Conservation (phyloP, 2,888 invertebrate species). For the Phyto melanocephala region DNA sequence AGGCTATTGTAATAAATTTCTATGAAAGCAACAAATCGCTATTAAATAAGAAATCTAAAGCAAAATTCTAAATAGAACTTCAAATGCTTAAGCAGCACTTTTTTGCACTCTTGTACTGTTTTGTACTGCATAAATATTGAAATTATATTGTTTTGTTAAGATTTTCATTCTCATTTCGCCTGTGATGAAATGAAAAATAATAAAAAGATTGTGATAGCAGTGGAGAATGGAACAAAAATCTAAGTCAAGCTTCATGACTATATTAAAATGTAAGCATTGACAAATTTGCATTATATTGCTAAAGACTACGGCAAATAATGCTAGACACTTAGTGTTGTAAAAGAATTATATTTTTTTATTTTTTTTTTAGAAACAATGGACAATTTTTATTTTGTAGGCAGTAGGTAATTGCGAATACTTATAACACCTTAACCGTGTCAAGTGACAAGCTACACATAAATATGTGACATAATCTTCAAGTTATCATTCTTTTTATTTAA, state of each 20-base stretch:
- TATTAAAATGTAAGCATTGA: background rate
- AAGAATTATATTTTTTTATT: too few relatives aligned
- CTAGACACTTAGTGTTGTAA: background rate
- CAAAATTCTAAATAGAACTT: constrained; percentile 2
- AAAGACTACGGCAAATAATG: background rate
- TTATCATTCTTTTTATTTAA: too few relatives aligned
- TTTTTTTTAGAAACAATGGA: too few relatives aligned
- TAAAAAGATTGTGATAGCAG: background rate
- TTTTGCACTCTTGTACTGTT: background rate
- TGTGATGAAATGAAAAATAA: constrained; percentile 6
- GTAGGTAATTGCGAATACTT: too few relatives aligned
- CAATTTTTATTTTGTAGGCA: too few relatives aligned
- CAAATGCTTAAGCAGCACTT: constrained; percentile 31
- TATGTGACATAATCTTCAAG: too few relatives aligned
- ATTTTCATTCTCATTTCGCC: background rate
- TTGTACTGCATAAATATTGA: constrained; percentile 42
- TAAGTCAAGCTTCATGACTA: background rate
- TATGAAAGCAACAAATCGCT: background rate
- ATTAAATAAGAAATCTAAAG: constrained; percentile 4
- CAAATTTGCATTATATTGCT: background rate
- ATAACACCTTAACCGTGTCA: too few relatives aligned
- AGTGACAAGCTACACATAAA: too few relatives aligned
- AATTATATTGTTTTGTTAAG: constrained; percentile 17
- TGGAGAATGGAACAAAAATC: background rate
- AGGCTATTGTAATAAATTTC: constrained; percentile 21